Conservation (phyloP, 2,797 vertebrate species). For the Taenioides sp. region DNA sequence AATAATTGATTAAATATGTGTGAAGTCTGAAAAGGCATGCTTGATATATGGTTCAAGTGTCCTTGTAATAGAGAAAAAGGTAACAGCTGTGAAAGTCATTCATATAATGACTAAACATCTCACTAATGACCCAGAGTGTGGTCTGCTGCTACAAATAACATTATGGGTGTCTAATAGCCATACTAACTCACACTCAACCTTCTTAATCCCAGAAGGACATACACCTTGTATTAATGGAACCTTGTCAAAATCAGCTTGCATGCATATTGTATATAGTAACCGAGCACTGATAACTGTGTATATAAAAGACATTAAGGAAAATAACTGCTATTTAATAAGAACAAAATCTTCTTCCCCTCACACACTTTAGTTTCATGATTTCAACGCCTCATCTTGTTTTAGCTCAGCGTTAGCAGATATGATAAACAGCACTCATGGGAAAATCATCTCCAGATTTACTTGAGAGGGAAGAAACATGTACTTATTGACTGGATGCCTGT, state of each 20-base stretch:
- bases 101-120: neutral
- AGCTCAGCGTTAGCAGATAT: conserved; percentile 42
- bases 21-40: too few relatives aligned
- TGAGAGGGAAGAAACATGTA: conserved; percentile 27
- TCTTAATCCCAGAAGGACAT: neutral
- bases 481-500: conserved; percentile 57
- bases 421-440: conserved; percentile 46
- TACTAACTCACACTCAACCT: neutral
- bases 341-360: conserved; percentile 16
- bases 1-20: conserved; percentile 17
- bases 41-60: neutral
- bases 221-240: neutral
- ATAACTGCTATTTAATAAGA: neutral
- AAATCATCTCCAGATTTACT: conserved; percentile 43
- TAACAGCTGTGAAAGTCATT: neutral
- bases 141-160: conserved; percentile 2
- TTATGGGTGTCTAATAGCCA: neutral
- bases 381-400: conserved; percentile 35
- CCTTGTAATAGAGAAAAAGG: neutral
- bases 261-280: neutral
- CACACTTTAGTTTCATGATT: conserved; percentile 35
- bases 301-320: neutral
- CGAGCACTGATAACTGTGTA: neutral
- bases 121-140: neutral
- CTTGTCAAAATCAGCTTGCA: neutral